Base-by-base conservation (phyloP, 2,888 invertebrate species). In the Clivina fossor region DNA sequence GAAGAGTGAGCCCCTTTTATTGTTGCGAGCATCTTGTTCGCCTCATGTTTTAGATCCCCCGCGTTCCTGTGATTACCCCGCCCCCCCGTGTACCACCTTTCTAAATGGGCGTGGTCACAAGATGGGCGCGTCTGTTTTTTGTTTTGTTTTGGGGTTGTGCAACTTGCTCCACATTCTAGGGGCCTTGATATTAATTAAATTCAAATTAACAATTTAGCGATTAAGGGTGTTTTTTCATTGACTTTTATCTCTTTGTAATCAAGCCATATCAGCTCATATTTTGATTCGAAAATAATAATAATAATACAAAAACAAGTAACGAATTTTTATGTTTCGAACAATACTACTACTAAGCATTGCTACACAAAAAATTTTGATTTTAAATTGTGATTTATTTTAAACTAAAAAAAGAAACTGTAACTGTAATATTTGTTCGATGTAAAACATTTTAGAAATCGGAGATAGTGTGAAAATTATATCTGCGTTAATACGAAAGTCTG, bases 401-500 rank as follows among this genome's bases (percentile, higher is more conserved):
- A 19, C 8, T 33, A 37, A 15, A 37, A 16, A 40, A 40, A 35
- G 44, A 26, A 43, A 44, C 33, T 51, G 41, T 33, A 51, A 15
- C 43, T 43, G 41, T 51, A 51, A 51, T 41, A 32, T 51, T 51
- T 51, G 41, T 43, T 37, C 18, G 18, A 37, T 8, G 22, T 40
- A n/a, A n/a, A n/a, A 40, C 40, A 40, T 40, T 44, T 44, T 53
- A 53, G 53, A 44, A 53, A 32, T 53, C 53, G 44, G 44, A 44
- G 38, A 53, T 44, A 46, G 43, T 50, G 50, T 40, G 40, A 50
- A 51, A 47, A 38, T 43, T 51, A 51, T 53, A 53, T 53, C 53
- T 53, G 53, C 43, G 53, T 53, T 53, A 53, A 51, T 53, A 44
- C 53, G 44, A 53, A 53, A 53, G 53, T 53, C 53, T 53, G 53